phyloP scores from a whole-genome alignment of 2,797 vertebrate genomes.

The Bradypodion ventrale region DNA sequence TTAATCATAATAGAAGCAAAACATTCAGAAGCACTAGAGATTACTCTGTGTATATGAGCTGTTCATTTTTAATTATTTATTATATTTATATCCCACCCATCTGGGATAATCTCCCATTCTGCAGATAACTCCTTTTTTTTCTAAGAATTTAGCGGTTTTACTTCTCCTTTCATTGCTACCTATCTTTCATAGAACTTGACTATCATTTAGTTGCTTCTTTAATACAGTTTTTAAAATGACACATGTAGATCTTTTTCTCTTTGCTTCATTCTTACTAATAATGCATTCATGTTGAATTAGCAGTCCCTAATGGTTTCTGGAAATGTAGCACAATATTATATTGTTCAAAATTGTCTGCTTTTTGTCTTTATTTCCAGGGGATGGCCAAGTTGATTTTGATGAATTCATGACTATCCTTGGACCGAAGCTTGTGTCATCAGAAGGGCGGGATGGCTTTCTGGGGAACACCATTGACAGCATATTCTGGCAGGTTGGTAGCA shows the following conservation, averaged over 20 bases:
- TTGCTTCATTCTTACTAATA: neutral
- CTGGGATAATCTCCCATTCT: no score
- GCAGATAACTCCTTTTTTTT: no score
- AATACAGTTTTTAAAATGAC: neutral
- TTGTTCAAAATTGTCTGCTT: neutral
- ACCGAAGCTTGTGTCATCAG: constrained; percentile 92
- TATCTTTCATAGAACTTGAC: no score
- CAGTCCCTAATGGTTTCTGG: neutral
- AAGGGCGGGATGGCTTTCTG: constrained; percentile 92
- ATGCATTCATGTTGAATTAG: neutral
- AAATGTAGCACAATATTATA: neutral
- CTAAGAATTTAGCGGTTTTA: no score
- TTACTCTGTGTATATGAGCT: no score
- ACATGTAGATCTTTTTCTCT: neutral
- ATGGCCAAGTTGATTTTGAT: constrained; percentile 95
- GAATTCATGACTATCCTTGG: constrained; percentile 98
- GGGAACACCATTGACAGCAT: constrained; percentile 96
- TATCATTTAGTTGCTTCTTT: neutral
- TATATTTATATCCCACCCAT: no score
- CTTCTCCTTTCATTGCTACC: no score
- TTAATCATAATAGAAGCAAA: no score
- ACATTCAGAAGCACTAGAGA: no score
- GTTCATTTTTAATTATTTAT: no score
- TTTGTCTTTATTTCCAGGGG: constrained; percentile 78
- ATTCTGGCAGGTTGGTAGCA: constrained; percentile 92